Evolutionary conservation across 2,888 invertebrate species (phyloP), one percentile per base, ranked within the genome.

Genomic region (Hedya salicella): DNA sequence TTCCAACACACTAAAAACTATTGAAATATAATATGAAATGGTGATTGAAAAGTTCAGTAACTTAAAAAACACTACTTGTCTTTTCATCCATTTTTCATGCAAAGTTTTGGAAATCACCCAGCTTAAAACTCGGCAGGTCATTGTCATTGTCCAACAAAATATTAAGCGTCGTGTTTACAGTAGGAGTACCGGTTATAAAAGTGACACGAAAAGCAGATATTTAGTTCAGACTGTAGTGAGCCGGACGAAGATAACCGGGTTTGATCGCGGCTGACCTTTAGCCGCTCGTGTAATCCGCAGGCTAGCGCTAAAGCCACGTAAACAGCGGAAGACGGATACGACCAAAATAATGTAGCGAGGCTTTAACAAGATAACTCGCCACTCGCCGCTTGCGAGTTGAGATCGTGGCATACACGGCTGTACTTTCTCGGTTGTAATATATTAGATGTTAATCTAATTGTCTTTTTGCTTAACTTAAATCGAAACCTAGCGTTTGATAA

Each of bases 171-270:
- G 11, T 32, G 9, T 9, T 11, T 32, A 32, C 9, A 36, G 17
- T 16, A 17, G 44, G 42, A 50, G 42, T 17, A 36, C 57, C 16
- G 32, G 30, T 50, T 48, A 65, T 44, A 59, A 46, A 65, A 59
- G 25, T 52, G 59, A 60, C 59, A 39, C 53, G 53, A 21, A 60
- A 60, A 65, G 40, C 39, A 46, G 25, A 53, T 52, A 52, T 42
- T 57, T 59, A 65, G 65, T 52, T 52, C 52, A 49, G 50, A 42
- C 52, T 49, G 50, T 32, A 42, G 25, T 30, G 19, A 52, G 36
- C 57, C 65, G 59, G 52, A 59, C 59, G 59, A 36, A 65, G 65
- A 59, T 65, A 65, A 65, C 65, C 65, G 65, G 65, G 65, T 65
- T 65, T 57, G 42, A 65, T 65, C 52, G 59, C 59, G 39, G 13